Evolutionary conservation across 2,113 vertebrate genomes (phyloP), one percentile per base, ranked within the genome.

Genomic region (Mirounga angustirostris): DNA sequence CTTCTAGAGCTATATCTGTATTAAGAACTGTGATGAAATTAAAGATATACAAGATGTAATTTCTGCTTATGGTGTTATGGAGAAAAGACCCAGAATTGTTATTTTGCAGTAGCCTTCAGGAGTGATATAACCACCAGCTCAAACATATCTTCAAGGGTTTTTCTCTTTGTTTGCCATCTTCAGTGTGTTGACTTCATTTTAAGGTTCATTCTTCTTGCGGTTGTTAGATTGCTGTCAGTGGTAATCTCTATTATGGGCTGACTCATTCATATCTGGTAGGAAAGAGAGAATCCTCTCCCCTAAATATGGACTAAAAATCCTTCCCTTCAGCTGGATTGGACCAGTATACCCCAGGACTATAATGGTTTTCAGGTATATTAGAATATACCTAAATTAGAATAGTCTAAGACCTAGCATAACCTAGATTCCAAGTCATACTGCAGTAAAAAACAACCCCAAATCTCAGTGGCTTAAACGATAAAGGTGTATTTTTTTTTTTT

Each of bases 1-100:
- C 81, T 94, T 95, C 30, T 73, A 90, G 21, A 97, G 5, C 19
- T 61, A 80, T 24, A 73, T 85, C 69, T 94, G 24, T 63, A 26
- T 61, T 46, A 96, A 71, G 46, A 86, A 63, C 56, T 78, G 26
- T 86, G 85, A 95, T 91, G 19, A 95, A 92, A 89, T 91, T 93
- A 92, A 93, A 69, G n/a, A 89, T 71, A 92, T 46, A 87, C 3
- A 94, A 84, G 61, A 67, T 52, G 8, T 59, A 93, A n/a, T 78
- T 94, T 94, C 56, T 95, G 46, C 30, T 88, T 94, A 63, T 9
- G 59, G 71, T 71, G 8, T 89, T 88, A 65, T 19, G 21, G 69
- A 92, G 40, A 43, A 89, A 82, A 12, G 78, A 78, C 73, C 16
- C 30, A 91, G 26, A 95, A 96, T 80, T 50, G 95, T 65, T 74